Conservation (phyloP, 2,888 invertebrate species). For the Harpalus rubripes region DNA sequence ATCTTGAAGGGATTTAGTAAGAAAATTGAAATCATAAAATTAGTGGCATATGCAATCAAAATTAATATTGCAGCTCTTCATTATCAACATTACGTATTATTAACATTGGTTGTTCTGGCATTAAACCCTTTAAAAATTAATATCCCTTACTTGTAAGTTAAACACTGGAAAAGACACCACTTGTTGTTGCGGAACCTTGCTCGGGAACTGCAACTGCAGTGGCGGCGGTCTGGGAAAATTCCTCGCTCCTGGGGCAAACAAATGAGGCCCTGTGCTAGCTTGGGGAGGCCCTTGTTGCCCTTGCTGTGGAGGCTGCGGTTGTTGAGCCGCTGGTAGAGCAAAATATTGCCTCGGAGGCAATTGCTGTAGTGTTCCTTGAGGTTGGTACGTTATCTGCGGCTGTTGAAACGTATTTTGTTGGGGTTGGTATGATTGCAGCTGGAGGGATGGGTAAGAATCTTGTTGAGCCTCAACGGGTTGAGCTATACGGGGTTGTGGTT, state of each 20-base stretch:
- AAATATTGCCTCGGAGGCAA: slow-evolving; percentile 72
- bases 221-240: slow-evolving; percentile 76
- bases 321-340: slow-evolving; percentile 13
- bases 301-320: slow-evolving; percentile 8
- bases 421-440: slow-evolving; percentile 71
- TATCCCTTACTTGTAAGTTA: not conserved
- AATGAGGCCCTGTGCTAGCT: slow-evolving; percentile 74
- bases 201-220: slow-evolving; percentile 77
- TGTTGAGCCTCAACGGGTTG: too few relatives aligned
- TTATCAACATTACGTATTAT: too few relatives aligned
- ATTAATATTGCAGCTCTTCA: too few relatives aligned
- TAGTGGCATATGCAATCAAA: too few relatives aligned
- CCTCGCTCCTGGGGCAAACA: slow-evolving; percentile 77
- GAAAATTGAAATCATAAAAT: too few relatives aligned
- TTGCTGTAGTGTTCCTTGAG: slow-evolving; percentile 71
- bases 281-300: slow-evolving; percentile 72
- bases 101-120: not conserved
- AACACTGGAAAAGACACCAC: not conserved
- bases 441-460: slow-evolving; percentile 69
- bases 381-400: slow-evolving; percentile 72
- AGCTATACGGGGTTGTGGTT: too few relatives aligned
- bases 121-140: not conserved
- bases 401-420: slow-evolving; percentile 72
- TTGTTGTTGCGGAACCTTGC: slow-evolving; percentile 73
- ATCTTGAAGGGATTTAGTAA: too few relatives aligned